A percentile compares a stretch with the other conserved stretches of the same genome.
These are phyloP conservation scores for Paralvinella palmiformis DNA, from an alignment of 1,140 invertebrate species.

Conservation along the genomic window DNA sequence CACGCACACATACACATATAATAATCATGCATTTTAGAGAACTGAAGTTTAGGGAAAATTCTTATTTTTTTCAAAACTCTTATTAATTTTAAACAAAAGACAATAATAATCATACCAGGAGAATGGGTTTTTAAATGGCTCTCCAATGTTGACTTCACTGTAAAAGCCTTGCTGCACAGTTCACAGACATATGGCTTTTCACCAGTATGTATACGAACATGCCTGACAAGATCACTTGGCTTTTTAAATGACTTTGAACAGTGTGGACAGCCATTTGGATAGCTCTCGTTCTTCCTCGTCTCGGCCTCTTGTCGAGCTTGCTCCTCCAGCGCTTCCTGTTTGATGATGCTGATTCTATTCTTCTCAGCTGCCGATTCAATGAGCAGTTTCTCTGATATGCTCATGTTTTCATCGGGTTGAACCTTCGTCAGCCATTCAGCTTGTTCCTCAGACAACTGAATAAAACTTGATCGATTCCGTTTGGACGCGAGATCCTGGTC, in stretches of 20 bases:
- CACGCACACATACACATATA: too few relatives aligned
- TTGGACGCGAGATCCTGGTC: slow-evolving; percentile 1
- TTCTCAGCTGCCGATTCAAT: slow-evolving; percentile 52
- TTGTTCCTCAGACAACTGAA: slow-evolving; percentile 43
- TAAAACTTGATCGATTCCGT: slow-evolving; percentile 21
- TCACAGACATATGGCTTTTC: slow-evolving; percentile 49
- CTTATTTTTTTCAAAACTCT: background rate
- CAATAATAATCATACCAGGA: slow-evolving; percentile 24
- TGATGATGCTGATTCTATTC: slow-evolving; percentile 28
- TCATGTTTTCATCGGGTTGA: slow-evolving; percentile 29
- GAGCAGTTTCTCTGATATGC: slow-evolving; percentile 55
- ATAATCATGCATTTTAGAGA: too few relatives aligned
- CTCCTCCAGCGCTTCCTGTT: background rate
- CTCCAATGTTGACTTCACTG: slow-evolving; percentile 52
- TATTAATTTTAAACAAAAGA: background rate
- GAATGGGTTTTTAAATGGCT: slow-evolving; percentile 51
- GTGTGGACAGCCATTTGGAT: slow-evolving; percentile 54
- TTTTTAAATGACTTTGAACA: slow-evolving; percentile 56
- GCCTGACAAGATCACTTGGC: slow-evolving; percentile 50
- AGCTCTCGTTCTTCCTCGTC: slow-evolving; percentile 19
- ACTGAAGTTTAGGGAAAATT: too few relatives aligned
- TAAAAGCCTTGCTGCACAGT: slow-evolving; percentile 41
- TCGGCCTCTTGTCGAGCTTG: background rate
- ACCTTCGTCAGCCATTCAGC: slow-evolving; percentile 34
- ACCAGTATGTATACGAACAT: slow-evolving; percentile 50